Base-by-base conservation (phyloP, 2,113 vertebrate species). In the Psittacara wagleri region DNA sequence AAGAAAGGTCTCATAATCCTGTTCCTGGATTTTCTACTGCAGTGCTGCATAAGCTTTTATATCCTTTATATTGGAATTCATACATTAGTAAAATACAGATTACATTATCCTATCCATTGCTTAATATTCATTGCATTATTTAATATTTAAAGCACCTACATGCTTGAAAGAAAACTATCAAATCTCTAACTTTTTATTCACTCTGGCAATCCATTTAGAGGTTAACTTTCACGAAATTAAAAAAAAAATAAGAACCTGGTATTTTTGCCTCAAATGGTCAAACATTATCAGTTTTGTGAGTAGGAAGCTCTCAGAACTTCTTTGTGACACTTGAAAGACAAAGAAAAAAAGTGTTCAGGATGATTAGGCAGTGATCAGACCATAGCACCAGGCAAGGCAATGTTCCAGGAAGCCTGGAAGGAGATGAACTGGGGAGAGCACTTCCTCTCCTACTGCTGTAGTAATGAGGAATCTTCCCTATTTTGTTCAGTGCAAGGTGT, bases 381-480 rank as follows among this genome's bases (percentile, higher is more conserved):
- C 1, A 1, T 13, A 84, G 33, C 43, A 73, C 6, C 5, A 54
- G 29, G 13, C 17, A 78, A 54, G 20, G 16, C 1, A 0, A 41
- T 15, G 19, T 74, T 92, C 51, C 39, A 41, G n/a, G 35, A 84
- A 84, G 44, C 39, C 20, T 41, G 33, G 12, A 77, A 54, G 8
- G 43, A 77, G 63, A 46, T 27, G 41, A 54, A 75, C 23, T 52
- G 19, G 39, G 39, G 64, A 61, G 8, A 43, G 31, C 59, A 73
- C 68, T 90, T 94, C 33, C 5, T 62, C 29, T 76, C 6, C 44
- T 62, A 2, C 64, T 39, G 11, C 16, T 55, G 7, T 31, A 55
- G 22, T 39, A 72, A 64, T 6, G 7, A 91, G 55, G 27, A 67
- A 83, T 1, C 4, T 44, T 86, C 28, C 62, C n/a, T 72, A 6